Evolutionary conservation across 2,888 invertebrate genomes (phyloP).

Genomic region (Euproctis similis): DNA sequence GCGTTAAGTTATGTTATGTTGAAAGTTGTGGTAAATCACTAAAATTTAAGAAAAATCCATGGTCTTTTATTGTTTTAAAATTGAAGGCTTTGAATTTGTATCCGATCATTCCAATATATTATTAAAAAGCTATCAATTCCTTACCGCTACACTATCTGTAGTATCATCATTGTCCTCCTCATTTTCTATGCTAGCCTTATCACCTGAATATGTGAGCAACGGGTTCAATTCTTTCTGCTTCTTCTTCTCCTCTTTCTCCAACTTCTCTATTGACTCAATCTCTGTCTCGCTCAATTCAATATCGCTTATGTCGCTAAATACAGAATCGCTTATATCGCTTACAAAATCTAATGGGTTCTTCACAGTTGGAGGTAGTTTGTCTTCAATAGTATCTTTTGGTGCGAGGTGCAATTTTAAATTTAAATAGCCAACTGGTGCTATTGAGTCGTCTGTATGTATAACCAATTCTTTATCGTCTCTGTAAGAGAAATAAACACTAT

Average conservation of each 20-base stretch:
- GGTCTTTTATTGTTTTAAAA: too few relatives aligned
- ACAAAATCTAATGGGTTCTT: constrained; percentile 78
- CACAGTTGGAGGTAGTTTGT: constrained; percentile 60
- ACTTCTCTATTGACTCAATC: constrained; percentile 75
- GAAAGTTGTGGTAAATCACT: too few relatives aligned
- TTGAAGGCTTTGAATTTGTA: too few relatives aligned
- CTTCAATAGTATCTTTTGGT: constrained; percentile 70
- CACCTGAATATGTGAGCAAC: constrained; percentile 51
- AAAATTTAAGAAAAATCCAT: too few relatives aligned
- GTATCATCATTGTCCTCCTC: constrained; percentile 46
- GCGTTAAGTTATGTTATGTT: too few relatives aligned
- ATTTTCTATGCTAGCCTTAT: constrained; percentile 36
- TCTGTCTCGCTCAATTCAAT: constrained; percentile 79
- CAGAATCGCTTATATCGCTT: constrained; percentile 77
- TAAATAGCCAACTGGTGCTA: constrained; percentile 96
- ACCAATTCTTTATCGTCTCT: constrained; percentile 92
- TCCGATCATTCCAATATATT: too few relatives aligned
- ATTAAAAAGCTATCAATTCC: too few relatives aligned
- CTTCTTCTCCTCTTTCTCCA: constrained; percentile 63
- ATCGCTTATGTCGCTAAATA: constrained; percentile 79
- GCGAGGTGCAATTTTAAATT: constrained; percentile 90
- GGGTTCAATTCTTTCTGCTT: constrained; percentile 62
- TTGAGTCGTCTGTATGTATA: constrained; percentile 92
- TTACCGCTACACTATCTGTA: constrained; percentile 27
- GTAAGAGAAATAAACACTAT: constrained; percentile 18